Evolutionary conservation across 1,140 invertebrate species (phyloP).

Genomic region (Cherax quadricarinatus): DNA sequence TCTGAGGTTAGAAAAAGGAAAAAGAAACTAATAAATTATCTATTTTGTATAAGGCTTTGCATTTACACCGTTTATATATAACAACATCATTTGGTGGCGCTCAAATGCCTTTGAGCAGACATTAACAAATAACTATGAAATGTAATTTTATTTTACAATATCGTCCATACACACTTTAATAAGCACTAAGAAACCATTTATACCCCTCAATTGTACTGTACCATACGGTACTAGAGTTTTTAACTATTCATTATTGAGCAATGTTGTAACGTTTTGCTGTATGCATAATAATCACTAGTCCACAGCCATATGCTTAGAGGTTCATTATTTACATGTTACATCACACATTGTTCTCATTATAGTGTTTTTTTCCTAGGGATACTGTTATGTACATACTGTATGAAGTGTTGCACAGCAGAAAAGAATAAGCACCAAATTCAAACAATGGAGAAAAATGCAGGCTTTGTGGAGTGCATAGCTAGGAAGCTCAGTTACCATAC

Average conservation of each 20-base stretch:
- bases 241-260: slow-evolving; percentile 1
- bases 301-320: slow-evolving; percentile 20
- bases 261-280: background rate
- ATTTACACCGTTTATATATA: slow-evolving; percentile 9
- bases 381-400: too few species aligned
- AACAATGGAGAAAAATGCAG: too few species aligned
- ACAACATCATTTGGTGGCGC: background rate
- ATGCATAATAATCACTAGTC: background rate
- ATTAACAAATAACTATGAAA: slow-evolving; percentile 21
- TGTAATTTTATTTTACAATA: background rate
- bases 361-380: too few species aligned
- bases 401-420: too few species aligned
- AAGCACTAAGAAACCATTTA: slow-evolving; percentile 5
- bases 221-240: background rate
- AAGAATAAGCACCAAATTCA: too few species aligned
- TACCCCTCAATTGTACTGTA: background rate
- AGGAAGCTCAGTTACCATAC: too few species aligned
- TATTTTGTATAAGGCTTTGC: slow-evolving; percentile 31
- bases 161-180: background rate
- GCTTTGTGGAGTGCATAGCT: too few species aligned
- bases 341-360: background rate
- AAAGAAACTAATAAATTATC: background rate
- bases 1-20: background rate
- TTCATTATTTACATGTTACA: background rate
- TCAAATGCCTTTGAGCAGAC: slow-evolving; percentile 34